phyloP scores from a whole-genome alignment of 2,888 invertebrate genomes.

The Melanargia galathea region DNA sequence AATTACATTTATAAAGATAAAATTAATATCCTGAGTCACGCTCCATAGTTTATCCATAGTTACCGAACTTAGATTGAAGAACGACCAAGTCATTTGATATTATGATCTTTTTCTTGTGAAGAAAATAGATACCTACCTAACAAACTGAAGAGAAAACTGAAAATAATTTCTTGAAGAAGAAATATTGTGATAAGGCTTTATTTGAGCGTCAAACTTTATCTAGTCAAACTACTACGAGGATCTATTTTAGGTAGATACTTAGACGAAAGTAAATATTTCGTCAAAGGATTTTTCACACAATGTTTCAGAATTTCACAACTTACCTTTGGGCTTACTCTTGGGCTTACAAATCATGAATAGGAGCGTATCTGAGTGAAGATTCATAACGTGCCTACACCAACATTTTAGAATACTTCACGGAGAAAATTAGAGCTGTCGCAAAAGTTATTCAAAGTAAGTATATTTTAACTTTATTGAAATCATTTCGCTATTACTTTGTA shows the following conservation, averaged over 20 bases:
- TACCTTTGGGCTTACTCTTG: neutral
- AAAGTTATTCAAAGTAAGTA: too few species aligned
- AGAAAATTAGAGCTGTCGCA: neutral
- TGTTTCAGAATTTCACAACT: neutral
- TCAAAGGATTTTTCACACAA: neutral
- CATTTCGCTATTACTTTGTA: too few species aligned
- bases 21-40: too few species aligned
- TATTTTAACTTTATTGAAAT: too few species aligned
- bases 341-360: neutral
- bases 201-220: neutral
- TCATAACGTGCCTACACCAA: neutral
- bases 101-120: too few species aligned
- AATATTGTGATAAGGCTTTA: neutral
- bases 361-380: neutral
- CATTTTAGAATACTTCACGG: neutral
- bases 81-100: too few species aligned
- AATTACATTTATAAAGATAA: too few species aligned
- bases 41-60: too few species aligned
- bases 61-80: too few species aligned
- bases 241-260: neutral
- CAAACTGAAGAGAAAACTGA: too few species aligned
- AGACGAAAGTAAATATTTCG: too few species aligned
- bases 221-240: neutral
- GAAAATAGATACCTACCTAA: neutral
- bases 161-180: neutral